Evolutionary conservation across 1,140 invertebrate species (phyloP).

Genomic region (Tetramorium alpestre): DNA sequence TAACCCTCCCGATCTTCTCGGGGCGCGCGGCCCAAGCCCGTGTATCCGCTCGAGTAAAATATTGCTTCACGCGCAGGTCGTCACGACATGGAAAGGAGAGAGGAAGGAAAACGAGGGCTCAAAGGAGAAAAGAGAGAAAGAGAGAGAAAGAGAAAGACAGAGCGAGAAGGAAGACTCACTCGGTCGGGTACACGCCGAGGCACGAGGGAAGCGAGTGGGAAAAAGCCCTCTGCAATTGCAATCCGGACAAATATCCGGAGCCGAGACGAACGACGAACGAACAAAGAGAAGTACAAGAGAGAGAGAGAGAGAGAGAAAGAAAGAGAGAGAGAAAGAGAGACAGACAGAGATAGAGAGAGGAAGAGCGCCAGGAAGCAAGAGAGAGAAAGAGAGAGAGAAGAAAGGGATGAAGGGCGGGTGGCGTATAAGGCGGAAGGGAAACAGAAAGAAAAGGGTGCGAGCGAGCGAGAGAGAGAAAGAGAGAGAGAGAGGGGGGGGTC

Average conservation of each 20-base stretch:
- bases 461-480: slow-evolving; percentile 16
- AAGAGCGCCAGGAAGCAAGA: background rate
- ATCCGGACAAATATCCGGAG: slow-evolving; percentile 76
- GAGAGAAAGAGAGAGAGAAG: background rate
- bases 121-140: background rate
- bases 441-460: slow-evolving; percentile 44
- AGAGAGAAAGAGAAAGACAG: background rate
- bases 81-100: slow-evolving; percentile 21
- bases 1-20: slow-evolving; percentile 39
- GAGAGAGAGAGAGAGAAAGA: slow-evolving; percentile 9
- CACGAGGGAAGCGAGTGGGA: slow-evolving; percentile 67
- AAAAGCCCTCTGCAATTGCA: slow-evolving; percentile 76
- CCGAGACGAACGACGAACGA: slow-evolving; percentile 68
- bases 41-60: slow-evolving; percentile 68
- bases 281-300: slow-evolving; percentile 63
- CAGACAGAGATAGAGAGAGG: background rate
- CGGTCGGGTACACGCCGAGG: slow-evolving; percentile 28
- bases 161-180: slow-evolving; percentile 55
- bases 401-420: background rate
- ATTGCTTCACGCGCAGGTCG: slow-evolving; percentile 64
- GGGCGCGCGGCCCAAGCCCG: slow-evolving; percentile 10
- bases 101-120: background rate
- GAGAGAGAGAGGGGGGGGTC: background rate
- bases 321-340: background rate
- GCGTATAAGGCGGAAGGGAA: slow-evolving; percentile 18